Conservation (phyloP, 30 jellyfish, hydroid and myxozoan species). For the Hydractinia echinata region DNA sequence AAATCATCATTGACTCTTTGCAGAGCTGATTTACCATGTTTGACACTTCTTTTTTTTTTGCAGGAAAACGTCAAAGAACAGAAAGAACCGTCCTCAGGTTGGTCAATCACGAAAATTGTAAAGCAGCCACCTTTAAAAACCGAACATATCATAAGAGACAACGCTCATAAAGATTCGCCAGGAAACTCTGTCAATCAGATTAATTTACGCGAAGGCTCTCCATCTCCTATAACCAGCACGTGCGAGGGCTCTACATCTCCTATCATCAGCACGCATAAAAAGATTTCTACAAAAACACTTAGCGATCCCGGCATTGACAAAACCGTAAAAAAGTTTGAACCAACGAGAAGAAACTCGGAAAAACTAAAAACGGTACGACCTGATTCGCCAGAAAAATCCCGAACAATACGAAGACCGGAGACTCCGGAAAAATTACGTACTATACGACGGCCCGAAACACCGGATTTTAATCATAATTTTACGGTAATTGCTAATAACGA, state of each 20-base stretch:
- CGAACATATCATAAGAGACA: slow-evolving; percentile 8
- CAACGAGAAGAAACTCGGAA: background rate
- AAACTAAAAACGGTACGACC: background rate
- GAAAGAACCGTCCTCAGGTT: slow-evolving; percentile 15
- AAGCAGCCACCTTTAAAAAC: slow-evolving; percentile 25
- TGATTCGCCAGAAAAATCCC: background rate
- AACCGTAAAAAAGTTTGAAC: background rate
- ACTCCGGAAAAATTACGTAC: background rate
- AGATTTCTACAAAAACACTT: background rate
- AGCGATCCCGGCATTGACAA: background rate
- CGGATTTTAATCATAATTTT: slow-evolving; percentile 7
- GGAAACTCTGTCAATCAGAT: background rate
- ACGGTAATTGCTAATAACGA: background rate
- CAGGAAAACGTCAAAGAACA: slow-evolving; percentile 17
- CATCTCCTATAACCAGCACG: background rate
- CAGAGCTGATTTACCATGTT: background rate
- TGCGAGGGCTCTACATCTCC: background rate
- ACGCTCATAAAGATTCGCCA: background rate
- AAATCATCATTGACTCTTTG: too few species aligned
- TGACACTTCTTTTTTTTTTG: background rate
- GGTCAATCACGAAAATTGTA: slow-evolving; percentile 29
- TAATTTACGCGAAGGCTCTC: background rate
- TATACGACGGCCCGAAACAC: background rate
- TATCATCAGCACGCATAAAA: background rate
- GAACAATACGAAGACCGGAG: background rate